These are phyloP conservation scores for Jordanella pulchra DNA, from an alignment of 2,797 vertebrate genomes.

Conservation along the genomic window DNA sequence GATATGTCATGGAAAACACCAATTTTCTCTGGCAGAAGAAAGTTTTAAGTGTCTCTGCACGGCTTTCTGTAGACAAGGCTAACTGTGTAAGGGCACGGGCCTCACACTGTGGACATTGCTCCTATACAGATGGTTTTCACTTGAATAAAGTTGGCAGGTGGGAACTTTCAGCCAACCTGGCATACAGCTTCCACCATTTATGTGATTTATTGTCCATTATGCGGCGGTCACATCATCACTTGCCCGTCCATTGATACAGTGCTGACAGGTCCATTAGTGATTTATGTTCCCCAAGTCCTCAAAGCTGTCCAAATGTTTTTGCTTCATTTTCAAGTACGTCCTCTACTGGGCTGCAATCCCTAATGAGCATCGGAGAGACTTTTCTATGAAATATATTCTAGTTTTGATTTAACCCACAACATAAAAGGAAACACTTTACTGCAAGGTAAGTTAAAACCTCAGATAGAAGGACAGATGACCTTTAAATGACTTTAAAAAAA, in stretches of 20 bases:
- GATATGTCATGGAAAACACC: background rate
- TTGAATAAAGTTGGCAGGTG: conserved; percentile 9
- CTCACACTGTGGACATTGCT: background rate
- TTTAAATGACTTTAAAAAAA: background rate
- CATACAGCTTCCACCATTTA: background rate
- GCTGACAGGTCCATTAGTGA: conserved; percentile 15
- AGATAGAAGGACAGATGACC: background rate
- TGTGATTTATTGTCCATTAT: conserved; percentile 11
- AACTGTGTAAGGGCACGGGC: background rate
- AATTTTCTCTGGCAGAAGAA: background rate
- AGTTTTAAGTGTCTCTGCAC: background rate
- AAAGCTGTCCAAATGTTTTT: conserved; percentile 9
- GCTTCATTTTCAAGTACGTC: background rate
- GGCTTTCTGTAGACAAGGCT: background rate
- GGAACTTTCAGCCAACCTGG: conserved; percentile 6
- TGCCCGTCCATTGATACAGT: conserved; percentile 7
- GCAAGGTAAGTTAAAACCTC: background rate
- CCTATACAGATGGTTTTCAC: conserved; percentile 2
- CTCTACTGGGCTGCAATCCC: background rate
- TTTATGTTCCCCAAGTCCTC: background rate
- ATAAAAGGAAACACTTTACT: background rate
- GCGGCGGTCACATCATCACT: background rate
- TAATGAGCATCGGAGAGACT: background rate
- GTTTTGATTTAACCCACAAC: background rate
- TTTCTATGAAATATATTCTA: background rate